Conservation (phyloP, 2,888 invertebrate species). For the Loripinus fragilis region DNA sequence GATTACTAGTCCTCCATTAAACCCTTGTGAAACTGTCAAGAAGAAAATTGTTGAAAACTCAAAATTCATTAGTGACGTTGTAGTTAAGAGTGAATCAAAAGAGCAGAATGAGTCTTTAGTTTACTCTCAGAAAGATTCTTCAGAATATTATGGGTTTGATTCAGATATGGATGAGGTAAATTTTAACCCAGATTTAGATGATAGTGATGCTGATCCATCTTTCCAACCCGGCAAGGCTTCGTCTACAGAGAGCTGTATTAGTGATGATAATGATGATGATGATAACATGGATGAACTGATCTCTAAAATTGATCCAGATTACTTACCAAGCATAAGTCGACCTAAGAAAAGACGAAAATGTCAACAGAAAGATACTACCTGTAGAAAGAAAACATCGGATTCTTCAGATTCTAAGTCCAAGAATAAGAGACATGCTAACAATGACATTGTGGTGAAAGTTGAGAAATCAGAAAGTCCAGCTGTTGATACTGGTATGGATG, state of each 20-base stretch:
- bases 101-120: not conserved
- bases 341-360: slow-evolving; percentile 15
- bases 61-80: not conserved
- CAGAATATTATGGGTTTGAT: not conserved
- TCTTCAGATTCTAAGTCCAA: not conserved
- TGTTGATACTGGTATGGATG: not conserved
- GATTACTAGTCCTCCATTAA: too few relatives aligned
- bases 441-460: not conserved
- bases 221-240: slow-evolving; percentile 13
- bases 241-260: slow-evolving; percentile 19
- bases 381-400: not conserved
- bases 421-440: not conserved
- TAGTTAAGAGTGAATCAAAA: not conserved
- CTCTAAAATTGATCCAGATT: slow-evolving; percentile 11
- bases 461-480: not conserved
- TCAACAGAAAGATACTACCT: not conserved
- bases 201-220: slow-evolving; percentile 43
- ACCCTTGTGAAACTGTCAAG: not conserved
- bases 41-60: not conserved
- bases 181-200: slow-evolving; percentile 11
- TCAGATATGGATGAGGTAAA: slow-evolving; percentile 32
- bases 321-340: not conserved
- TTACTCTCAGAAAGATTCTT: not conserved
- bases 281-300: slow-evolving; percentile 25
- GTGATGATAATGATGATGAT: slow-evolving; percentile 11